Evolutionary conservation across 2,888 invertebrate genomes (phyloP).

Genomic region (Scaptomyza flava): DNA sequence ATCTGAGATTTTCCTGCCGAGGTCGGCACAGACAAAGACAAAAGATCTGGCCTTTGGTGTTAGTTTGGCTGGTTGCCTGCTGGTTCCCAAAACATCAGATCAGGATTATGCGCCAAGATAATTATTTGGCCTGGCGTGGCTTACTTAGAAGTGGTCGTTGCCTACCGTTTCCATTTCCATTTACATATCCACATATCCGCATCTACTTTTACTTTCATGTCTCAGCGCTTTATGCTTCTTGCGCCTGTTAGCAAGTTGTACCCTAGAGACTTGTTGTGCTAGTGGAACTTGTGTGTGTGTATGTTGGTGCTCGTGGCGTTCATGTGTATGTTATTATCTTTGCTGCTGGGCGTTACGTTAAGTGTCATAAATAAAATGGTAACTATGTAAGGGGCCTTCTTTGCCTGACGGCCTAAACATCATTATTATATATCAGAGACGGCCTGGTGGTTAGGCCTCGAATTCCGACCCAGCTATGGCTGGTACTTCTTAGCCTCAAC

Average conservation of each 20-base stretch:
- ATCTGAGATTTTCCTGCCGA: constrained; percentile 59
- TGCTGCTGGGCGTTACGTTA: constrained; percentile 70
- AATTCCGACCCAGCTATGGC: neutral
- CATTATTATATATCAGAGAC: constrained; percentile 60
- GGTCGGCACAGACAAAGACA: constrained; percentile 47
- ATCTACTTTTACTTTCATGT: constrained; percentile 66
- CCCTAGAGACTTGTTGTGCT: constrained; percentile 73
- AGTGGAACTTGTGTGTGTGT: constrained; percentile 51
- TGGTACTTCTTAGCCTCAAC: neutral
- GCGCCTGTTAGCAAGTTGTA: constrained; percentile 76
- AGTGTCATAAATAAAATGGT: constrained; percentile 79
- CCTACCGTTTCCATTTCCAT: constrained; percentile 34
- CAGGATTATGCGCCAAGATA: constrained; percentile 73
- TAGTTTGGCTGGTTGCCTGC: constrained; percentile 14
- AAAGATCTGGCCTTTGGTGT: constrained; percentile 45
- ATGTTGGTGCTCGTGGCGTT: constrained; percentile 10
- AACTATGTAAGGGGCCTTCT: constrained; percentile 49
- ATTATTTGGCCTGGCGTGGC: constrained; percentile 69
- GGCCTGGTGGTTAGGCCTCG: constrained; percentile 12
- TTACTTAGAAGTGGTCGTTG: constrained; percentile 43
- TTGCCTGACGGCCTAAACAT: constrained; percentile 57
- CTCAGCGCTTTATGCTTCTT: constrained; percentile 71
- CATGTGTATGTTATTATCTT: constrained; percentile 67
- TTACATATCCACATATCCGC: constrained; percentile 34
- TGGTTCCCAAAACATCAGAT: constrained; percentile 54